Evolutionary conservation across 2,797 vertebrate species (phyloP), one percentile per base, ranked within the genome.

Genomic region (Premnoplex brunnescens): DNA sequence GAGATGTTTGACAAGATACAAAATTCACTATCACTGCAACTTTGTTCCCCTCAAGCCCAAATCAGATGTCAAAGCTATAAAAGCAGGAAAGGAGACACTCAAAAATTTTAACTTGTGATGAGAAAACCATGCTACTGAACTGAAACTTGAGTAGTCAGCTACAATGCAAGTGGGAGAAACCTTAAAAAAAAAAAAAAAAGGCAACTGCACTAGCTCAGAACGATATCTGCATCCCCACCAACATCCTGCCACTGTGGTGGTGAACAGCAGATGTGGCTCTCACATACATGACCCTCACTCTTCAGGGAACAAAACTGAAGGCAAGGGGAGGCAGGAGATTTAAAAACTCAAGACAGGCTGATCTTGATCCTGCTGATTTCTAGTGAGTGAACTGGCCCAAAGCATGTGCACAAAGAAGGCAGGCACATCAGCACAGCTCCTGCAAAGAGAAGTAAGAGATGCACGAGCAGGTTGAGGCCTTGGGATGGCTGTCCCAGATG

Each of bases 211-310:
- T 20, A 78, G 34, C 77, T 86, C 36, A 28, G 32, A 72, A 51
- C 2, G 8, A 30, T 58, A 52, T 27, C 22, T 58, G 22, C 36
- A 52, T 43, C 21, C 11, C 48, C 71, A 64, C 22, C 51, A 64
- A 44, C 79, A 91, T 80, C 64, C 55, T 77, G 76, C 58, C 81
- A 39, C 41, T 0, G 0, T 0, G 0, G 48, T 2, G 0, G 12
- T 0, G 18, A 82, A 59, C 4, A 0, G 56, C 58, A 80, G 37
- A 37, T 5, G 5, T 2, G 24, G 68, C 69, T 67, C 64, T 46
- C 0, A 0, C 51, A 60, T 0, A 1, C 87, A 36, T 8, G 44
- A 51, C 32, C 37, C 14, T 59, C 55, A 3, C 78, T 21, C 15
- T 32, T 5, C 13, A 59, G 28, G 10, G 54, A 72, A 34, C 19